Conservation (phyloP, 2,888 invertebrate species). For the Allygus modestus region DNA sequence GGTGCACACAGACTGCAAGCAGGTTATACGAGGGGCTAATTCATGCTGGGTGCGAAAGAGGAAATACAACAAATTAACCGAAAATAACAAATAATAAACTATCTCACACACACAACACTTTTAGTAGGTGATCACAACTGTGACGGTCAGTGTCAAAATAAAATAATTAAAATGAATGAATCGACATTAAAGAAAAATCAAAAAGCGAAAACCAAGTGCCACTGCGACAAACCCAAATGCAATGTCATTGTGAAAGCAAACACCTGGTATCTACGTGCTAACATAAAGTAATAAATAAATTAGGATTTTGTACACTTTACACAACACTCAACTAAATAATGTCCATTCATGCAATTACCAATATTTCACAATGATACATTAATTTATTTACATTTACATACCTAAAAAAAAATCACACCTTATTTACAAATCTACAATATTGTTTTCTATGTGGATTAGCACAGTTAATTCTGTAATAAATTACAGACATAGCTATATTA, state of each 20-base stretch:
- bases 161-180: conserved; percentile 20
- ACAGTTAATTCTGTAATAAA: no score
- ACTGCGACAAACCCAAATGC: conserved; percentile 54
- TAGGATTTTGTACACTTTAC: not conserved
- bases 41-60: conserved; percentile 50
- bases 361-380: not conserved
- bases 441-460: not conserved
- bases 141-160: conserved; percentile 34
- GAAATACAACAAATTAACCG: not conserved
- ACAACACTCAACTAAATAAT: not conserved
- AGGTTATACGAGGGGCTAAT: not conserved
- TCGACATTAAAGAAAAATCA: conserved; percentile 8
- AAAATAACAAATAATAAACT: not conserved
- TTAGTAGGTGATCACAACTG: conserved; percentile 13
- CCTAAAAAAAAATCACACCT: not conserved
- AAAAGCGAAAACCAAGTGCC: conserved; percentile 55
- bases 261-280: conserved; percentile 38
- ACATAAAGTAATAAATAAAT: conserved; percentile 12
- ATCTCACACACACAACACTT: conserved; percentile 28
- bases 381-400: not conserved
- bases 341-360: not conserved
- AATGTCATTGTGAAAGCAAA: conserved; percentile 47
- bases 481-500: no score
- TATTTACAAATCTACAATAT: not conserved
- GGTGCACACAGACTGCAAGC: conserved; percentile 39